Evolutionary conservation across 2,113 vertebrate species (phyloP), one percentile per base, ranked within the genome.

Genomic region (Pica pica): DNA sequence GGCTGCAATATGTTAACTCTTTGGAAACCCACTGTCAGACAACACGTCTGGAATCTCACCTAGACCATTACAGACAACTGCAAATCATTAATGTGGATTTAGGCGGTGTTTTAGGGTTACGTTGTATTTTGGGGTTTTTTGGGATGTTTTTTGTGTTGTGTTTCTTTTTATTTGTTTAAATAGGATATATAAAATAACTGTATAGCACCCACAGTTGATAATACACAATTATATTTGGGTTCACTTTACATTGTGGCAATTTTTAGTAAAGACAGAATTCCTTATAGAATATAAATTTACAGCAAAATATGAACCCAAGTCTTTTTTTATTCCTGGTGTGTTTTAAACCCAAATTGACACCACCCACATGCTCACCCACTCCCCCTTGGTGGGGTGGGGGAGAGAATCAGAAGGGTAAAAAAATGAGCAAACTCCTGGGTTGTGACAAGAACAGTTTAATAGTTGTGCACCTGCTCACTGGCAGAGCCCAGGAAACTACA

Each of bases 1-100:
- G 89, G 65, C 85, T 95, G 91, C 73, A 93, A 47, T 76, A 39
- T 23, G 21, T 95, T 96, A 97, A 97, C 94, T 96, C 87, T 96
- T 97, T 89, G 69, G 77, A 90, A 95, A 82, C 89, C 39, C 30
- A 7, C 11, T 60, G 64, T 77, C 37, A 74, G 37, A 23, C 55
- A 74, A 27, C 30, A 30, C 11, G 4, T 47, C 26, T 27, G 64
- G 79, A 89, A 52, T 22, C 55, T 94, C 39, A 82, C 80, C 89
- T 93, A 47, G 50, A 83, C 26, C 13, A 18, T 33, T 69, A 41
- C 11, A 64, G 28, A 35, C 9, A 68, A 31, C 20, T 64, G n/a
- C 16, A 87, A 87, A 69, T 52, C 17, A 78, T 83, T 63, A 10
- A 42, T 16, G 11, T 76, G 16, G 27, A 1, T 13, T 92, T 75